Percentiles rank a stretch among this genome's conserved stretches.
Conservation (phyloP, 30 jellyfish, hydroid and myxozoan genomes). For the Aurelia aurita complex sp. Pacific region DNA sequence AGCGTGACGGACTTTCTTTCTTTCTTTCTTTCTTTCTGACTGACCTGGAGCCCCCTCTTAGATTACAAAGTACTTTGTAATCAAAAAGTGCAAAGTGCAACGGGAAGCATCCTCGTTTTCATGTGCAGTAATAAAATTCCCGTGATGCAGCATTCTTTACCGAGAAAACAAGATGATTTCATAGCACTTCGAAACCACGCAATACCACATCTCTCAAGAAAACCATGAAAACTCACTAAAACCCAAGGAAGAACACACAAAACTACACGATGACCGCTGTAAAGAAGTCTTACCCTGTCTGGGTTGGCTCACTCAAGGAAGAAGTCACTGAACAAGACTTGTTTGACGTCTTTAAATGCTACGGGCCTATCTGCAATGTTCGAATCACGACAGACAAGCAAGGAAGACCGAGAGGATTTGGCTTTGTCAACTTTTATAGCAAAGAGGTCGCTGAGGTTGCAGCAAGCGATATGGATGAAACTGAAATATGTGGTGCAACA, state of each 20-base stretch:
- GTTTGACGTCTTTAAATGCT: slow-evolving; percentile 31
- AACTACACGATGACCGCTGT: slow-evolving; percentile 15
- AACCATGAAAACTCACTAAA: no score
- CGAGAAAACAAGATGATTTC: neutral
- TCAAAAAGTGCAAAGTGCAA: no score
- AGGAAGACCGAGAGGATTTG: slow-evolving; percentile 42
- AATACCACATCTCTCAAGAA: no score
- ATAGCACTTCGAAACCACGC: no score
- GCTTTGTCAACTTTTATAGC: slow-evolving; percentile 53
- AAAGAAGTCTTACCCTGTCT: slow-evolving; percentile 64
- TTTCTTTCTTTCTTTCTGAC: no score
- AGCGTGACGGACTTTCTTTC: no score
- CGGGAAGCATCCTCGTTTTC: no score
- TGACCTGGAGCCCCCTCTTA: no score
- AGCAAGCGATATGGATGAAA: slow-evolving; percentile 66
- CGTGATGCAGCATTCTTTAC: neutral
- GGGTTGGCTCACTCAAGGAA: slow-evolving; percentile 74
- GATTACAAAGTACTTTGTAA: no score
- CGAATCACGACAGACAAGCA: slow-evolving; percentile 14
- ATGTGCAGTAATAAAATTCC: neutral
- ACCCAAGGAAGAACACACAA: no score
- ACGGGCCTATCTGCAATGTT: slow-evolving; percentile 69
- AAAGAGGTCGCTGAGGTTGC: slow-evolving; percentile 88
- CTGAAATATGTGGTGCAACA: slow-evolving; percentile 9
- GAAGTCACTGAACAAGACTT: slow-evolving; percentile 49